phyloP scores from a whole-genome alignment of 1,140 invertebrate species.

The Meteorus sp. region DNA sequence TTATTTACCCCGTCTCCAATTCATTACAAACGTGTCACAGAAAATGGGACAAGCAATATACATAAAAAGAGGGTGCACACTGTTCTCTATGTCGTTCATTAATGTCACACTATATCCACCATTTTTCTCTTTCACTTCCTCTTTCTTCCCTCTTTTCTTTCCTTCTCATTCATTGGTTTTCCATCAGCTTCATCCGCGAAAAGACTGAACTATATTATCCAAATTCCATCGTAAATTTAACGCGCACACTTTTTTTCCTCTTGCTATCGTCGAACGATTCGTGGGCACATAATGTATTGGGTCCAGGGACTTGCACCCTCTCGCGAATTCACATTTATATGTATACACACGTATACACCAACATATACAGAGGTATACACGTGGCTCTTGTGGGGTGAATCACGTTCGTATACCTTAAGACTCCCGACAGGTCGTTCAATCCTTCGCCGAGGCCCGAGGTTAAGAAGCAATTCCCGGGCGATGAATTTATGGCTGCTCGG shows the following conservation, averaged over 20 bases:
- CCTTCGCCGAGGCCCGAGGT: conserved; percentile 31
- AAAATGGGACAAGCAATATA: too few relatives aligned
- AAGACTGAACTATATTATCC: conserved; percentile 26
- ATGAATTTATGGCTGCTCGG: conserved; percentile 45
- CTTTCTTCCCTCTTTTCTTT: too few relatives aligned
- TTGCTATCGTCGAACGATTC: conserved; percentile 12
- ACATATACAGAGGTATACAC: conserved; percentile 1
- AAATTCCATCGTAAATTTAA: conserved; percentile 29
- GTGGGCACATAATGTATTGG: conserved; percentile 12
- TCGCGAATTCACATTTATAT: neutral
- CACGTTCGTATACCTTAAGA: conserved; percentile 33
- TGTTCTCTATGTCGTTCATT: conserved; percentile 13
- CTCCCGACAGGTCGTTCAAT: conserved; percentile 33
- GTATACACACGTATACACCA: too few relatives aligned
- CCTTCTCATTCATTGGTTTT: too few relatives aligned
- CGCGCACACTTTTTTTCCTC: neutral
- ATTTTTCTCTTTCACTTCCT: too few relatives aligned
- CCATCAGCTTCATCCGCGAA: neutral
- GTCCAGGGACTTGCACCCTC: neutral
- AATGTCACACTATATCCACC: conserved; percentile 19
- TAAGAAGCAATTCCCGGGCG: conserved; percentile 43
- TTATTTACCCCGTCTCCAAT: too few relatives aligned
- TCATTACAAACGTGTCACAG: neutral
- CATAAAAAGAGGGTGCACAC: neutral
- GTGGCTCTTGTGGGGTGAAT: too few relatives aligned